Percentiles rank a stretch among this genome's conserved stretches.
Evolutionary conservation across 2,797 vertebrate species (phyloP).

Genomic region (Gymnoscopelus braueri): DNA sequence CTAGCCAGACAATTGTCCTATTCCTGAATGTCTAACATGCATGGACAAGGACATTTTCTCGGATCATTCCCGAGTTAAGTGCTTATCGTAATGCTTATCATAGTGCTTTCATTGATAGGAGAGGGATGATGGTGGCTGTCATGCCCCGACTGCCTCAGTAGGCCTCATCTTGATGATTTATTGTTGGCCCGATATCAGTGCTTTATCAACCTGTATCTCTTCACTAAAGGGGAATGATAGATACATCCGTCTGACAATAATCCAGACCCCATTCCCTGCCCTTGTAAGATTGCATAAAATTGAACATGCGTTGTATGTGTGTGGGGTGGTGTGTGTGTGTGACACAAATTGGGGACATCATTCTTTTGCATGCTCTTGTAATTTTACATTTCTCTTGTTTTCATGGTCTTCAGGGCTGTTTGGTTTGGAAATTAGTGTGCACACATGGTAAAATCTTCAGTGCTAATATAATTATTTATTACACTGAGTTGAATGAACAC

Average conservation of each 20-base stretch:
- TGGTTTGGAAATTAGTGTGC: constrained; percentile 31
- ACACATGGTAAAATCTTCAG: neutral
- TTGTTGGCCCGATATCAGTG: constrained; percentile 26
- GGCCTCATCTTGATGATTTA: constrained; percentile 32
- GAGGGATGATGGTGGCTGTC: neutral
- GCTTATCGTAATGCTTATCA: constrained; percentile 21
- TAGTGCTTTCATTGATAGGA: constrained; percentile 12
- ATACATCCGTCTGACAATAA: constrained; percentile 15
- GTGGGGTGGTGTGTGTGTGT: neutral
- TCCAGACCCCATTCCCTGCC: neutral
- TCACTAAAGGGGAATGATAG: constrained; percentile 1
- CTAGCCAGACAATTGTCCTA: constrained; percentile 18
- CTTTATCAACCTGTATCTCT: constrained; percentile 24
- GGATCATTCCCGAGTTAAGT: constrained; percentile 4
- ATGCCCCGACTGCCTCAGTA: no score
- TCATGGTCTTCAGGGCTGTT: constrained; percentile 15
- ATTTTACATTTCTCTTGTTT: constrained; percentile 22
- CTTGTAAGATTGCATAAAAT: neutral
- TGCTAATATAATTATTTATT: no score
- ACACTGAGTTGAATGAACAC: no score
- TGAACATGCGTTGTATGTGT: neutral
- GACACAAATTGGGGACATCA: neutral
- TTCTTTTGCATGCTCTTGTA: constrained; percentile 6
- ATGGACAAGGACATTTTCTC: neutral
- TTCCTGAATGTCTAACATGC: constrained; percentile 22